These are phyloP conservation scores for Nymphalis io DNA, from an alignment of 1,140 invertebrate genomes.

Conservation along the genomic window DNA sequence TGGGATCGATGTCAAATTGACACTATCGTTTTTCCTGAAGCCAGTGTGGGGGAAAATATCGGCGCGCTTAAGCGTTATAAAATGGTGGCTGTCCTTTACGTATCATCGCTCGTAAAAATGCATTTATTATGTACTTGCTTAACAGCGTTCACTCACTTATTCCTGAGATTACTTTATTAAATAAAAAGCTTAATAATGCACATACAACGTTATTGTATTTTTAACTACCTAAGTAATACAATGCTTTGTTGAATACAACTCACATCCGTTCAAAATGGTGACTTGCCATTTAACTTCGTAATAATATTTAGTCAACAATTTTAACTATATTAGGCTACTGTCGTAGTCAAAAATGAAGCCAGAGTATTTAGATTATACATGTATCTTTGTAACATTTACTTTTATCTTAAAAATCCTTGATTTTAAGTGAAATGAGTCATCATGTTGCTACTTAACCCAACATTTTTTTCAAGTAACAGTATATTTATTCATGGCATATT, in stretches of 20 bases:
- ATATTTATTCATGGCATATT: neutral
- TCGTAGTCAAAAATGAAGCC: neutral
- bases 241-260: constrained; percentile 76
- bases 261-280: constrained; percentile 84
- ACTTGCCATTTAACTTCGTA: constrained; percentile 73
- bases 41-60: constrained; percentile 78
- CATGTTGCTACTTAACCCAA: constrained; percentile 24
- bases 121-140: constrained; percentile 52
- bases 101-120: constrained; percentile 71
- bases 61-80: constrained; percentile 78
- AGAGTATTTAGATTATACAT: neutral
- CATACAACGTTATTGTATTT: constrained; percentile 54
- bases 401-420: constrained; percentile 34
- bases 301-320: constrained; percentile 36
- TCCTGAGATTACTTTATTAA: constrained; percentile 47
- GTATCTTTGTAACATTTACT: neutral
- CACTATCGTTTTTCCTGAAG: constrained; percentile 80
- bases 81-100: constrained; percentile 78
- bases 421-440: constrained; percentile 34
- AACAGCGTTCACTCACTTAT: constrained; percentile 44
- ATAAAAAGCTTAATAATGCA: constrained; percentile 48
- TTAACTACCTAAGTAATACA: constrained; percentile 59
- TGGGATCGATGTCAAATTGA: constrained; percentile 83
- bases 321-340: neutral
- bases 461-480: constrained; percentile 14